Percentiles rank a stretch among this genome's conserved stretches.
Conservation (phyloP, 1,140 invertebrate species). For the Cyclargus thomasi region DNA sequence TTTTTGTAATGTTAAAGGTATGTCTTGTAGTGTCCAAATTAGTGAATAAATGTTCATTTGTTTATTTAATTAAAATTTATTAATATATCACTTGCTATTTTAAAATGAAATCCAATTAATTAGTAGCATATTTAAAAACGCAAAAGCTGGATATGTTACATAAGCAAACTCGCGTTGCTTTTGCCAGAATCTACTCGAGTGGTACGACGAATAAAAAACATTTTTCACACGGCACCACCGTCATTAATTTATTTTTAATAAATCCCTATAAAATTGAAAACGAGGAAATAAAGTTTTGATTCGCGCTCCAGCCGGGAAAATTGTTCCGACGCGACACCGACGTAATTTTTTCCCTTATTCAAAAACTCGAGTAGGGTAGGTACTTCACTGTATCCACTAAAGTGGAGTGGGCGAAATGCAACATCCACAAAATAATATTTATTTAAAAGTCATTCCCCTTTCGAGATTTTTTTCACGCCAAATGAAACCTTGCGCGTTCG, state of each 20-base stretch:
- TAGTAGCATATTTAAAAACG: too few species aligned
- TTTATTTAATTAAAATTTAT: too few species aligned
- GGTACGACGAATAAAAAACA: neutral
- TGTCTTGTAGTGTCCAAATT: too few species aligned
- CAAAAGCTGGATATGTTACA: too few species aligned
- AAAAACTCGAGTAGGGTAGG: constrained; percentile 41
- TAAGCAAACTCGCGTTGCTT: too few species aligned
- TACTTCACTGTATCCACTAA: constrained; percentile 53
- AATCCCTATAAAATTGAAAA: constrained; percentile 7
- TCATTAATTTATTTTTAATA: constrained; percentile 5
- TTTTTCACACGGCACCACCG: neutral
- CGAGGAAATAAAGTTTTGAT: constrained; percentile 7
- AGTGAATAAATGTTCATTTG: too few species aligned
- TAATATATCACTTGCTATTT: too few species aligned
- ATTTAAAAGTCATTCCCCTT: constrained; percentile 33
- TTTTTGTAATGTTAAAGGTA: too few species aligned
- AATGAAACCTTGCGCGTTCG: constrained; percentile 25
- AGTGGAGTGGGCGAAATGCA: constrained; percentile 48
- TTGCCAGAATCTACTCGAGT: too few species aligned
- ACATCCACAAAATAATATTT: constrained; percentile 45
- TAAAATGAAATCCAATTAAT: too few species aligned
- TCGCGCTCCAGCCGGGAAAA: constrained; percentile 11
- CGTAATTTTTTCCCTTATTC: constrained; percentile 25
- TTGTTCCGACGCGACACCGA: constrained; percentile 13
- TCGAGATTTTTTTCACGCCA: constrained; percentile 10